Evolutionary conservation across 2,113 vertebrate species (phyloP), one percentile per base, ranked within the genome.

Genomic region (Perca flavescens): DNA sequence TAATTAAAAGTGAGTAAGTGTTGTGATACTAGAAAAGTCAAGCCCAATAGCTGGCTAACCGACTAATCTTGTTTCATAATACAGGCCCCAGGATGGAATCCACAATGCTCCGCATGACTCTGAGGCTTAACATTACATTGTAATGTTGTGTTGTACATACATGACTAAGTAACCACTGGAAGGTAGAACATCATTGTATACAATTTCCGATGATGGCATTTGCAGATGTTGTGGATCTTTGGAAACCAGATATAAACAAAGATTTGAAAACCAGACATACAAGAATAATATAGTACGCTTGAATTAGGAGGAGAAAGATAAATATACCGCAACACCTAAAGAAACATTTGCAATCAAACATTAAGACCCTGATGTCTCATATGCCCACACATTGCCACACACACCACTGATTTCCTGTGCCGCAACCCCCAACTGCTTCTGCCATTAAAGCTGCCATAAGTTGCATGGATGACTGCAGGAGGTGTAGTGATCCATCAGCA

Each of bases 401-500:
- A 80, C 69, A 14, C 10, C 56, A 68, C 74, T 78, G 81, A 89
- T 79, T 89, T 88, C 82, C 80, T 56, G 60, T 22, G 71, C 88
- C 28, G 25, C 70, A 79, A 72, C 80, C 86, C 80, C 85, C 80
- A 54, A 86, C 74, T 72, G 89, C 80, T 91, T 88, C 87, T 70
- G 86, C 86, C 89, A 92, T 93, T 92, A 91, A 88, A 86, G 85
- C 88, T 80, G 84, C 84, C 85, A 88, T 82, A 80, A 91, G 82
- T 84, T 77, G 86, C 86, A 86, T 88, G 93, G 90, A 88, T 88
- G 89, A 78, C 86, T 87, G 86, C 86, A 86, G 91, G 91, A 92
- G 86, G 84, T 86, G 86, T 74, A 86, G 88, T 63, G 80, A 93
- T 94, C 90, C 91, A 94, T 94, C 91, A 93, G 84, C 22, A 0